Conservation (phyloP, 2,113 vertebrate species). For the Mus pahari region DNA sequence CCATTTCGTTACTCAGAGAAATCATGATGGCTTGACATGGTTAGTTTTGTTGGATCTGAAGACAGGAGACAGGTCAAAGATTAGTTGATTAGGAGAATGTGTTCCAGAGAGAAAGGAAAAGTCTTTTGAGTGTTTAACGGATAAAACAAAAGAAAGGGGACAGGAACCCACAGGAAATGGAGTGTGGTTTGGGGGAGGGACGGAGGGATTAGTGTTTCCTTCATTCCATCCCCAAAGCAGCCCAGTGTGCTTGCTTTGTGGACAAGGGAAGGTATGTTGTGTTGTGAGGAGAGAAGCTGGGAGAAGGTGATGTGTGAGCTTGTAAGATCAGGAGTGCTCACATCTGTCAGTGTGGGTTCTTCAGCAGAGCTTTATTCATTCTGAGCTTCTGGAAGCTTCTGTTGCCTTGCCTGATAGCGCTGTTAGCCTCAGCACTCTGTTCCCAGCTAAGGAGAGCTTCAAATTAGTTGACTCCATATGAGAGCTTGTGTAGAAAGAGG, state of each 20-base stretch:
- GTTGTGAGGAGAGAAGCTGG: neutral
- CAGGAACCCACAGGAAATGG: neutral
- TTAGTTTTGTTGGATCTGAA: conserved; percentile 15
- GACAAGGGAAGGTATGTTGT: neutral
- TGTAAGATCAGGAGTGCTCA: neutral
- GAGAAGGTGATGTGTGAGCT: neutral
- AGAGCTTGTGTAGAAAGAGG: neutral
- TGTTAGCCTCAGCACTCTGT: neutral
- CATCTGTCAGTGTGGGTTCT: neutral
- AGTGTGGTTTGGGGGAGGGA: neutral
- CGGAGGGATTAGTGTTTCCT: neutral
- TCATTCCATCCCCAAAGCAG: neutral
- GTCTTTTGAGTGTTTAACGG: neutral
- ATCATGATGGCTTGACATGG: neutral
- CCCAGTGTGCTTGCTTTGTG: neutral
- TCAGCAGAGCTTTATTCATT: neutral
- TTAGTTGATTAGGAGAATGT: neutral
- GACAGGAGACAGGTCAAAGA: neutral
- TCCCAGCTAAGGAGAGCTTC: neutral
- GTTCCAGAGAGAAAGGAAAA: neutral
- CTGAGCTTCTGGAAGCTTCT: neutral
- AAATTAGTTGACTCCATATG: neutral
- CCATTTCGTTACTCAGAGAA: neutral
- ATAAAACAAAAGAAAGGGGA: conserved; percentile 25
- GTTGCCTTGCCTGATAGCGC: neutral